Conservation (phyloP, 2,113 vertebrate species). For the Indri indri region DNA sequence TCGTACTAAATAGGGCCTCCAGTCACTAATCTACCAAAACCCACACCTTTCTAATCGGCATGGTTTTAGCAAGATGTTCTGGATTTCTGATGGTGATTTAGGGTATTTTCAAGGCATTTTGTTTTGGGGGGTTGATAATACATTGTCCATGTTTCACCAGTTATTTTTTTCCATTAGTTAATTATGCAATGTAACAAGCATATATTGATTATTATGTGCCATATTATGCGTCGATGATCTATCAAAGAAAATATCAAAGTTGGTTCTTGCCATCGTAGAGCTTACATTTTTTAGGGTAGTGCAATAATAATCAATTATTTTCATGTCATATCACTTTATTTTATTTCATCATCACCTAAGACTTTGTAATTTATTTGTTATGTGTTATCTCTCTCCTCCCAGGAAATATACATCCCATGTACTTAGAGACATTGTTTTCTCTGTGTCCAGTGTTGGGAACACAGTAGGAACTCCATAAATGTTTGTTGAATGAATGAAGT, state of each 20-base stretch:
- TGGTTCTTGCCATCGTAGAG: not conserved
- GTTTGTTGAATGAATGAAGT: not conserved
- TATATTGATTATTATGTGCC: not conserved
- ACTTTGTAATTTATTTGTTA: not conserved
- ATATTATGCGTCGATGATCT: not conserved
- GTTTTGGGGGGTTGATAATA: not conserved
- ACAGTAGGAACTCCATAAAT: not conserved
- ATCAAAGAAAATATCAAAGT: not conserved
- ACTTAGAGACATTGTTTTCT: not conserved
- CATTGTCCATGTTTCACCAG: not conserved
- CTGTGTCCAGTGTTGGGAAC: not conserved
- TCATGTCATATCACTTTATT: not conserved
- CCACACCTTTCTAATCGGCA: not conserved
- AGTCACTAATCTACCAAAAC: not conserved
- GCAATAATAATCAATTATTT: not conserved
- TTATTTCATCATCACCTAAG: not conserved
- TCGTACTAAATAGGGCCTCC: not conserved
- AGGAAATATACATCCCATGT: not conserved
- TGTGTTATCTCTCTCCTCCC: not conserved
- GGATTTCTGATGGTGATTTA: not conserved
- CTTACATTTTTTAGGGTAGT: not conserved
- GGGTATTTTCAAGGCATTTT: not conserved
- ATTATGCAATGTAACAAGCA: not conserved
- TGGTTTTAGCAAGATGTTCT: not conserved
- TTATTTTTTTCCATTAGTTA: not conserved